These are phyloP conservation scores for Myotis brandtii DNA, from an alignment of 2,113 vertebrate species.

Conservation along the genomic window DNA sequence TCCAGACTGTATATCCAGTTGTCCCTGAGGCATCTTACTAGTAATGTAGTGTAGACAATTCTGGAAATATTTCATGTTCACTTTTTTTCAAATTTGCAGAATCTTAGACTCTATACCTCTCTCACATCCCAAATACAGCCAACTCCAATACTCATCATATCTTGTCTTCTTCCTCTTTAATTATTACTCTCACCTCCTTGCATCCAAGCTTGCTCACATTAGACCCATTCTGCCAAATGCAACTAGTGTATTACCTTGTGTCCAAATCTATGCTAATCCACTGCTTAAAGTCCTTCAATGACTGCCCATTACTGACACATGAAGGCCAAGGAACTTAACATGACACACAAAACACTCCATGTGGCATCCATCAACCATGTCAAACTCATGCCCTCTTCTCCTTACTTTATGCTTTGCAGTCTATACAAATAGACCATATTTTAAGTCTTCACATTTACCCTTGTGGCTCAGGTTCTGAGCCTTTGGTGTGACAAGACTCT, in stretches of 20 bases:
- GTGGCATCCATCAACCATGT: not conserved
- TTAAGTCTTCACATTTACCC: not conserved
- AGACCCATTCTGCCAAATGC: not conserved
- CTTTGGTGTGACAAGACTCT: not conserved
- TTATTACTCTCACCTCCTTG: not conserved
- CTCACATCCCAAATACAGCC: not conserved
- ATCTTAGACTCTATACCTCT: not conserved
- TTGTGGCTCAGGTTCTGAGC: not conserved
- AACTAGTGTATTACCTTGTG: not conserved
- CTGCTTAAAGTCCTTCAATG: not conserved
- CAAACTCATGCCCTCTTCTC: not conserved
- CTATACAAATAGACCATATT: not conserved
- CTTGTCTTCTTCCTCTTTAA: not conserved
- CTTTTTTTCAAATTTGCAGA: not conserved
- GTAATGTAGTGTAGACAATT: not conserved
- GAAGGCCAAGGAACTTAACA: not conserved
- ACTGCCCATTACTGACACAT: not conserved
- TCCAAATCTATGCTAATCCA: not conserved
- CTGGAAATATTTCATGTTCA: not conserved
- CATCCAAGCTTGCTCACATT: not conserved
- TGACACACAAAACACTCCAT: not conserved
- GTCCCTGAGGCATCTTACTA: not conserved
- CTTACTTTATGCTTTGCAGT: not conserved
- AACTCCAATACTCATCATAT: not conserved
- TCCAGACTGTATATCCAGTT: slow-evolving; percentile 55